Base-by-base conservation (phyloP, 2,113 vertebrate genomes). In the Oncorhynchus keta region DNA sequence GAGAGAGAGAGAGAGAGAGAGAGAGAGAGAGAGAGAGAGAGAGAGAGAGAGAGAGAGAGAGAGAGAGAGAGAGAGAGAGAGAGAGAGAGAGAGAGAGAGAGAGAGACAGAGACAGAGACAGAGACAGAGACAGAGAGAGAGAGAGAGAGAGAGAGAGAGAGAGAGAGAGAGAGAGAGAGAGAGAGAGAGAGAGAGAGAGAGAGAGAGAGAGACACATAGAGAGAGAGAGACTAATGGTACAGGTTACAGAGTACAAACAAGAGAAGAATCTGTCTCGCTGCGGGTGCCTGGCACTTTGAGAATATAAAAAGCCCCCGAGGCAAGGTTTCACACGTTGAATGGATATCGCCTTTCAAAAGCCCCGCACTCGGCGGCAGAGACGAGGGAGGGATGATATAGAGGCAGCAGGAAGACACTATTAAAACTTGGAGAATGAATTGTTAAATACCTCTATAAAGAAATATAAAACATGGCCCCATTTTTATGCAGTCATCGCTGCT, bases 381-480 rank as follows among this genome's bases (percentile, higher is more conserved):
- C 28, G 5, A 61, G 69, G 32, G 51, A 55, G 51, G 75, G 76
- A 82, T 83, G 83, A 84, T 89, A 84, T 84, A 81, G 67, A 76
- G 80, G 83, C 85, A 78, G 86, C 83, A 88, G 79, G 83, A 90
- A 89, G 51, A 92, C 87, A 82, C 88, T 88, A 91, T 92, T 92
- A 93, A 90, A 92, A 92, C 87, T 87, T 85, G 48, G 80, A 91
- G 92, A 93, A 92, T 91, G 85, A 92, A 93, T 92, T 92, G 91
- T 94, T 93, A 93, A 93, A 94, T 93, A 91, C 88, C 89, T 91
- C 89, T 89, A 92, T 92, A 89, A 93, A 92, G 91, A 92, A 93
- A 93, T 92, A 90, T 89, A 92, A 93, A 88, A 90, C 90, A 81
- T 85, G 90, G 89, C 86, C 84, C 81, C 83, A 69, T 93, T 93